Evolutionary conservation across 2,888 invertebrate genomes (phyloP).

Genomic region (Panorpa germanica): DNA sequence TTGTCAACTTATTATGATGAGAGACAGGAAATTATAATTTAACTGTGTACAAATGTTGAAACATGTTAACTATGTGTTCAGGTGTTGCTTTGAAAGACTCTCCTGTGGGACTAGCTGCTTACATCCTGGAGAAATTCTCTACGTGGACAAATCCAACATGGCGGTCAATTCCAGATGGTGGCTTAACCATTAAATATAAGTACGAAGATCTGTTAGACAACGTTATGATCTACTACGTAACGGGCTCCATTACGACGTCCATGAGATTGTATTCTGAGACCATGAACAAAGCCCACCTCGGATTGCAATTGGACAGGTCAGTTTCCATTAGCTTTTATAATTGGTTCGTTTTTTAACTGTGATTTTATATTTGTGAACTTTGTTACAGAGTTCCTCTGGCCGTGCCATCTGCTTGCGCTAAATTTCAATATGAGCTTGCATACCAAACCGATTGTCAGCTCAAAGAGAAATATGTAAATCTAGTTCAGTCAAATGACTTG

Average conservation of each 20-base stretch:
- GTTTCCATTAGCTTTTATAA: no score
- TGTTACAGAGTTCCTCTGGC: constrained; percentile 15
- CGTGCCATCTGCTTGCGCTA: constrained; percentile 19
- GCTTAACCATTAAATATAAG: constrained; percentile 38
- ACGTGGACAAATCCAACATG: constrained; percentile 43
- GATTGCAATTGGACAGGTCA: constrained; percentile 26
- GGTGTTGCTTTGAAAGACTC: constrained; percentile 52
- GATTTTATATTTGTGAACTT: no score
- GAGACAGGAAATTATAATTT: no score
- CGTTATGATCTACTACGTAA: constrained; percentile 68
- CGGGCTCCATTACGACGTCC: constrained; percentile 52
- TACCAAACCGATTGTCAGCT: constrained; percentile 15
- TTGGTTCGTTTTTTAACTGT: no score
- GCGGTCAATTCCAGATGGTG: constrained; percentile 37
- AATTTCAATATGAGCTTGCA: constrained; percentile 19
- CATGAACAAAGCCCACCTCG: constrained; percentile 20
- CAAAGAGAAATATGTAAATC: constrained; percentile 17
- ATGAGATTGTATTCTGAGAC: constrained; percentile 54
- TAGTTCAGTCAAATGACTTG: constrained; percentile 17
- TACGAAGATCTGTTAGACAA: constrained; percentile 59
- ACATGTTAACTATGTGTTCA: no score
- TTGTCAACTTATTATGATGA: no score
- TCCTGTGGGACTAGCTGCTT: constrained; percentile 62
- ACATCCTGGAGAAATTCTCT: constrained; percentile 69
- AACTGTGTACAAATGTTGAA: no score